Evolutionary conservation across 2,797 vertebrate species (phyloP).

Genomic region (Triplophysa yarkandensis): DNA sequence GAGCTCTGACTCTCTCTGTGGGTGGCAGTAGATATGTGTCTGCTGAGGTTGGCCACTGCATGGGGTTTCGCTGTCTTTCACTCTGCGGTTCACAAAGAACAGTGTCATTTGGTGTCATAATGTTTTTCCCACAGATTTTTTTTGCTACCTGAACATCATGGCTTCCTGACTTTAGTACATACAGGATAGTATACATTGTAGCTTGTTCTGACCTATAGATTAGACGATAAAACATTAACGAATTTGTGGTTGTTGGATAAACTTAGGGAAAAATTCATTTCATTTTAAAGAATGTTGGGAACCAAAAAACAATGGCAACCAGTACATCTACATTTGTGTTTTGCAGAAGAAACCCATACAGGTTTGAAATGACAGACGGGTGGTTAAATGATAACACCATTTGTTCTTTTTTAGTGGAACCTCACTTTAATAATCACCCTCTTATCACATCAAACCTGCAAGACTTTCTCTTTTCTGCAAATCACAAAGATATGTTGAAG

Average conservation of each 20-base stretch:
- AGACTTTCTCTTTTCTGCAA: too few relatives aligned
- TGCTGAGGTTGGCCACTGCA: conserved; percentile 15
- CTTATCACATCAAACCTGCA: too few relatives aligned
- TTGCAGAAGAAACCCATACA: too few relatives aligned
- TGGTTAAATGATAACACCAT: too few relatives aligned
- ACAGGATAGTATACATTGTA: neutral
- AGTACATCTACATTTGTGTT: too few relatives aligned
- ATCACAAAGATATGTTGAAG: too few relatives aligned
- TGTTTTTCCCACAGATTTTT: neutral
- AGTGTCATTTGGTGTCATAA: neutral
- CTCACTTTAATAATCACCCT: too few relatives aligned
- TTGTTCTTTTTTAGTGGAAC: too few relatives aligned
- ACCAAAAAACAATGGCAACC: too few relatives aligned
- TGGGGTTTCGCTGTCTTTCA: conserved; percentile 1
- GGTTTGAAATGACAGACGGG: too few relatives aligned
- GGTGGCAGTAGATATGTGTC: neutral
- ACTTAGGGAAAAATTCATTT: too few relatives aligned
- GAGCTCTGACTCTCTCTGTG: conserved; percentile 38
- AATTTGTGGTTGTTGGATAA: neutral
- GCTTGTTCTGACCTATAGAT: neutral
- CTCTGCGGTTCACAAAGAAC: conserved; percentile 18
- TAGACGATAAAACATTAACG: neutral
- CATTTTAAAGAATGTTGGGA: too few relatives aligned
- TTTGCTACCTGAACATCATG: neutral
- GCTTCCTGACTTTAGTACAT: neutral